phyloP scores from a whole-genome alignment of 2,888 invertebrate genomes.

The Sylvicola fuscatus region DNA sequence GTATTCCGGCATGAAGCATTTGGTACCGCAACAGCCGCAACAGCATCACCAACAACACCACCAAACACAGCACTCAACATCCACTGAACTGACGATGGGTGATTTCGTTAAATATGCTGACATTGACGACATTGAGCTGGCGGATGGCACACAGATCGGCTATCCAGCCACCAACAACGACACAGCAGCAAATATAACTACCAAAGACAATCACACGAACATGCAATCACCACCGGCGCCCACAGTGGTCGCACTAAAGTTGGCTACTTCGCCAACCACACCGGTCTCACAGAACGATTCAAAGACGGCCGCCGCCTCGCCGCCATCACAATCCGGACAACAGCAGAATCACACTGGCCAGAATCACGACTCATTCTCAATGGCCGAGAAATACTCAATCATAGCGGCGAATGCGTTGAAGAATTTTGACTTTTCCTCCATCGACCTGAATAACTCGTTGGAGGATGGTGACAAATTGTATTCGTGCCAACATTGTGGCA shows the following conservation, averaged over 20 bases:
- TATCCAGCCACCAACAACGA: constrained; percentile 1
- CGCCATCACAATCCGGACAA: neutral
- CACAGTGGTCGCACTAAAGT: neutral
- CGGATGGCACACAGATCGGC: constrained; percentile 26
- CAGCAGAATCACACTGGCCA: constrained; percentile 13
- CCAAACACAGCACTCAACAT: constrained; percentile 1
- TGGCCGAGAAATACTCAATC: constrained; percentile 5
- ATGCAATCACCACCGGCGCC: neutral
- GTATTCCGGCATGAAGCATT: constrained; percentile 14
- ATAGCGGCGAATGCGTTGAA: constrained; percentile 11
- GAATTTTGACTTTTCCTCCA: constrained; percentile 18
- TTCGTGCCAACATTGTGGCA: constrained; percentile 15
- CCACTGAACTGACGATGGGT: constrained; percentile 16
- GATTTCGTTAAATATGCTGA: constrained; percentile 26
- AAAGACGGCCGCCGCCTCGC: neutral
- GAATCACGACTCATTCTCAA: neutral
- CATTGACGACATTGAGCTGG: constrained; percentile 26
- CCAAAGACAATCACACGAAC: neutral
- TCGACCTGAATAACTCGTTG: constrained; percentile 10
- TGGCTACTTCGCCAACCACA: constrained; percentile 11
- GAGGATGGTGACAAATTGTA: constrained; percentile 9
- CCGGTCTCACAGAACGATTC: constrained; percentile 3
- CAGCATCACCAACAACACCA: constrained; percentile 1
- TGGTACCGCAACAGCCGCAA: neutral
- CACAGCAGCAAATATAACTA: neutral